These are phyloP conservation scores for Okapia johnstoni DNA, from an alignment of 2,113 vertebrate genomes.

Conservation along the genomic window DNA sequence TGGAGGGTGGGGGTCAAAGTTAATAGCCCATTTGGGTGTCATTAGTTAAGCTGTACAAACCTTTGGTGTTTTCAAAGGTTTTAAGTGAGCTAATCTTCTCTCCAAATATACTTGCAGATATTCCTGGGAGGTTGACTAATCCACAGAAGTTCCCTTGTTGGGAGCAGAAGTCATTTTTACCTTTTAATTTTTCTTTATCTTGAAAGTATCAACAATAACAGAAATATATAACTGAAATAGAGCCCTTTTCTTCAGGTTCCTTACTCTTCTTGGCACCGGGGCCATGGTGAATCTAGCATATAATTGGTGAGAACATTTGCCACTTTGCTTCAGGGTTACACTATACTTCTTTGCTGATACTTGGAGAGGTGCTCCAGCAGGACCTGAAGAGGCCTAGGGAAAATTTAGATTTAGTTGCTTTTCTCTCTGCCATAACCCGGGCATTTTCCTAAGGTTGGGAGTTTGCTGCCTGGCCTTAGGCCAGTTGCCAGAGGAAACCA, in stretches of 20 bases:
- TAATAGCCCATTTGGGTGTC: slow-evolving; percentile 15
- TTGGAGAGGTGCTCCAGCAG: not conserved
- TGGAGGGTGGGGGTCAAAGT: not conserved
- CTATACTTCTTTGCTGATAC: not conserved
- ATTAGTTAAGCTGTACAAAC: slow-evolving; percentile 17
- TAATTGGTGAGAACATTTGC: not conserved
- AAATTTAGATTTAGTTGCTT: slow-evolving; percentile 38
- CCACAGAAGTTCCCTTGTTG: not conserved
- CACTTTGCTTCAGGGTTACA: slow-evolving; percentile 31
- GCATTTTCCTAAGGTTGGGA: slow-evolving; percentile 78
- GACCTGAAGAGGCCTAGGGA: slow-evolving; percentile 4
- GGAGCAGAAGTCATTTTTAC: slow-evolving; percentile 34
- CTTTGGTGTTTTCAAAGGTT: slow-evolving; percentile 36
- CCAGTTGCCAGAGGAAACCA: slow-evolving; percentile 83
- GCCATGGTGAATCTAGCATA: not conserved
- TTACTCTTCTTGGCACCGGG: not conserved
- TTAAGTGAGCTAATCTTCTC: slow-evolving; percentile 43
- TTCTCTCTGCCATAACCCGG: slow-evolving; percentile 61
- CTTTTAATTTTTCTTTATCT: slow-evolving; percentile 20
- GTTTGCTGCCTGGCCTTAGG: slow-evolving; percentile 78
- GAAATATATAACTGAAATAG: not conserved
- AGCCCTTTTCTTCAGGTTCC: not conserved
- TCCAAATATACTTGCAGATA: slow-evolving; percentile 1
- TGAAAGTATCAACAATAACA: not conserved
- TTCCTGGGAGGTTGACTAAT: not conserved